Evolutionary conservation across 2,888 invertebrate genomes (phyloP).

Genomic region (Sinodicranocentrus sp.): DNA sequence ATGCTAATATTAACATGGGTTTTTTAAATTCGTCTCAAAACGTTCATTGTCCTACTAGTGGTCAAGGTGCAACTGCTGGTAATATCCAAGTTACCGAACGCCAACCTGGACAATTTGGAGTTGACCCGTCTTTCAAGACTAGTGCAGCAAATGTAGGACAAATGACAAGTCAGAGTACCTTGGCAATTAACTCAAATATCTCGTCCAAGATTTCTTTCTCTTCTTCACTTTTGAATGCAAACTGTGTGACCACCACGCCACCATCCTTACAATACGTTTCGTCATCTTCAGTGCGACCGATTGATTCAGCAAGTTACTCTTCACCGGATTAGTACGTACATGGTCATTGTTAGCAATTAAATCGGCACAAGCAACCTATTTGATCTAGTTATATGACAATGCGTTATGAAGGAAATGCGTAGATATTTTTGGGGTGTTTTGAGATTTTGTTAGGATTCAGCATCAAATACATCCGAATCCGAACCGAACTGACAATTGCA

Average conservation of each 20-base stretch:
- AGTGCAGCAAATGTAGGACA: constrained; percentile 19
- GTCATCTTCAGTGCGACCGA: constrained; percentile 19
- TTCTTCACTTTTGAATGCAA: constrained; percentile 24
- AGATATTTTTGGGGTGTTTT: too few relatives aligned
- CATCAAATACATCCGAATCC: too few relatives aligned
- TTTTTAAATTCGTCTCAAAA: constrained; percentile 21
- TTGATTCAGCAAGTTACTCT: constrained; percentile 19
- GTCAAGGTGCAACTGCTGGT: not conserved
- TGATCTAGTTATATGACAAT: too few relatives aligned
- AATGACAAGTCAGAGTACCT: constrained; percentile 14
- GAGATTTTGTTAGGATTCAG: too few relatives aligned
- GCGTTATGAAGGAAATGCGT: too few relatives aligned
- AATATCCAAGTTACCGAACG: not conserved
- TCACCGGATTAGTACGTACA: constrained; percentile 50
- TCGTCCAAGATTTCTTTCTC: constrained; percentile 45
- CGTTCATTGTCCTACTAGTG: constrained; percentile 1
- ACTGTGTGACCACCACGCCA: not conserved
- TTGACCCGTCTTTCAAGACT: constrained; percentile 8
- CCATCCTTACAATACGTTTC: not conserved
- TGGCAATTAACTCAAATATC: constrained; percentile 16
- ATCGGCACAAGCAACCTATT: too few relatives aligned
- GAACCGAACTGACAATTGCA: too few relatives aligned
- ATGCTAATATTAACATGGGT: constrained; percentile 13
- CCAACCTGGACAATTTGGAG: not conserved
- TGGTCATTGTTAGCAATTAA: too few relatives aligned